These are phyloP conservation scores for Drosophila neotestacea DNA, from an alignment of 2,888 invertebrate genomes.

Conservation along the genomic window DNA sequence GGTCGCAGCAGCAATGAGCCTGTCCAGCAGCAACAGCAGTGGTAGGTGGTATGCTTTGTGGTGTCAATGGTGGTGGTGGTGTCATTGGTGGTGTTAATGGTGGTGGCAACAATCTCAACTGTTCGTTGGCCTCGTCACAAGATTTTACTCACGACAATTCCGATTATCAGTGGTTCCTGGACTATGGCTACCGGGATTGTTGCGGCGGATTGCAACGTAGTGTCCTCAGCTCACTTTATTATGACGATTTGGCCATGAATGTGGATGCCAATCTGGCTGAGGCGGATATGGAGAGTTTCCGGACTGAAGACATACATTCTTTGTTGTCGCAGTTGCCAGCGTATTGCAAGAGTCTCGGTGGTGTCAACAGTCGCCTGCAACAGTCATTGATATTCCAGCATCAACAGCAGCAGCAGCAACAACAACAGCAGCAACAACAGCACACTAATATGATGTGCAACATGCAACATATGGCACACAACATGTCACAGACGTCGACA, in stretches of 20 bases:
- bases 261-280: conserved; percentile 97
- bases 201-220: conserved; percentile 89
- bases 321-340: conserved; percentile 92
- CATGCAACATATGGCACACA: conserved; percentile 61
- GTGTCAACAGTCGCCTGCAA: conserved; percentile 81
- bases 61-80: conserved; percentile 62
- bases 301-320: conserved; percentile 95
- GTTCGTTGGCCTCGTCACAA: conserved; percentile 85
- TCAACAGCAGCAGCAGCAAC: conserved; percentile 66
- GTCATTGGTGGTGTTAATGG: conserved; percentile 46
- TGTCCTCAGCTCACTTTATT: conserved; percentile 92
- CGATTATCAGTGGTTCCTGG: conserved; percentile 96
- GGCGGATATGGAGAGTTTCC: conserved; percentile 97
- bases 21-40: conserved; percentile 63
- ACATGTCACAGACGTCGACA: conserved; percentile 80
- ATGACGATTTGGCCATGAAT: conserved; percentile 94
- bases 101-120: conserved; percentile 82
- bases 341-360: conserved; percentile 88
- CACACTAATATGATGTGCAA: conserved; percentile 58
- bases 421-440: conserved; percentile 54
- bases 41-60: conserved; percentile 79
- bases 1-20: conserved; percentile 59
- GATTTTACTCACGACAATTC: conserved; percentile 94
- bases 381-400: conserved; percentile 77
- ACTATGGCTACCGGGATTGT: conserved; percentile 94